A percentile compares a stretch with the other conserved stretches of the same genome.
These are phyloP conservation scores for Enteromius argenteus DNA, from an alignment of 2,797 vertebrate species.

Conservation along the genomic window DNA sequence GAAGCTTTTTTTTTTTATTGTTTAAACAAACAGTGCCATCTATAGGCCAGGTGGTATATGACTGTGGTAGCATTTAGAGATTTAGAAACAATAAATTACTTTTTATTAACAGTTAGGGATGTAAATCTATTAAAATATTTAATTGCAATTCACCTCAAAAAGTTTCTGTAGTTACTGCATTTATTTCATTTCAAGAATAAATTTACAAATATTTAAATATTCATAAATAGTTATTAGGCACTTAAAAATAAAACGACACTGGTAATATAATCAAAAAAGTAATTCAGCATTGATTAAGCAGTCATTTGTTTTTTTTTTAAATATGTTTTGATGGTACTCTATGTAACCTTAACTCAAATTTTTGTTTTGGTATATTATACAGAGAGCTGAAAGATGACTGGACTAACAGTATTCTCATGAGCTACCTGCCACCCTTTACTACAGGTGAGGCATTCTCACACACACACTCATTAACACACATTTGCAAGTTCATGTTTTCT, in stretches of 20 bases:
- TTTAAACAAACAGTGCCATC: slow-evolving; percentile 26
- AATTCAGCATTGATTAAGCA: neutral
- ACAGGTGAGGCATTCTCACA: slow-evolving; percentile 45
- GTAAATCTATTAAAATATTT: neutral
- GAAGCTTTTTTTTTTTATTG: too few species aligned
- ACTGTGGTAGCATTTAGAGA: neutral
- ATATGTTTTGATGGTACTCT: neutral
- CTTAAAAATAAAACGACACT: neutral
- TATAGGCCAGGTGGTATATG: neutral
- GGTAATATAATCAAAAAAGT: neutral
- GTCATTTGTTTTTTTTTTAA: neutral
- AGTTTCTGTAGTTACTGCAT: neutral
- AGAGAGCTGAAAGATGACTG: slow-evolving; percentile 63
- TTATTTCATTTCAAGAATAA: neutral
- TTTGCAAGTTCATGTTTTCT: neutral
- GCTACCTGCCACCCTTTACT: slow-evolving; percentile 63
- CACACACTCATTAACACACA: neutral
- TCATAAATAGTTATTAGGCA: neutral
- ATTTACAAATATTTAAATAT: neutral
- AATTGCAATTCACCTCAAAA: neutral
- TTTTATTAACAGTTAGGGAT: neutral
- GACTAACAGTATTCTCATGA: slow-evolving; percentile 64
- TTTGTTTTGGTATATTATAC: neutral
- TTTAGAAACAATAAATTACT: neutral
- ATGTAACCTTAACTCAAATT: neutral